Evolutionary conservation across 2,888 invertebrate species (phyloP), one percentile per base, ranked within the genome.

Genomic region (Cylloceria caligata): DNA sequence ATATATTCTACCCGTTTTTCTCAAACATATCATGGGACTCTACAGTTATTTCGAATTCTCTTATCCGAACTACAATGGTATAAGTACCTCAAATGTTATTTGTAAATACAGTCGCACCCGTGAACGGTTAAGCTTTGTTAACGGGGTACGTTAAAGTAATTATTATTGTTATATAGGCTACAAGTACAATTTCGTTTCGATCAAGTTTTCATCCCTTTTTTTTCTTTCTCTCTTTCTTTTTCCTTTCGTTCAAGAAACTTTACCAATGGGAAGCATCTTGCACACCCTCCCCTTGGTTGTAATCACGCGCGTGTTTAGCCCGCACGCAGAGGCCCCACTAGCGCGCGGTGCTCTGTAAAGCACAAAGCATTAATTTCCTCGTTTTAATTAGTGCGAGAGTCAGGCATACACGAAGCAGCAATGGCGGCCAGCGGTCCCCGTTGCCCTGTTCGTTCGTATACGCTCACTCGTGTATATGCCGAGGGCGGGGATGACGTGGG

Each of bases 301-400:
- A 52, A 69, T 65, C 57, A 60, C 19, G 65, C 64, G 64, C 30
- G 16, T 34, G 49, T 45, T 55, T 21, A 49, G 60, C 60, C 78
- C 60, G 69, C 76, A 71, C 72, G 62, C 75, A 62, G 68, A 67
- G 71, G 21, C 82, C 42, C 42, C 27, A 39, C 34, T 36, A 27
- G 47, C n/a, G 49, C 60, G 68, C 80, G 45, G 67, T 71, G 39
- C 55, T 57, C 62, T 6, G 64, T 21, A 55, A 72, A 64, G 77
- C 39, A 52, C 78, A 80, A 88, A 89, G 88, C 91, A 91, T 91
- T 92, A 92, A 92, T 92, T 92, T 92, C 91, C 92, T 90, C 89
- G 88, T 92, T 92, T 91, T 92, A 92, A 92, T 92, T 92, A 92
- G 90, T 90, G 89, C 90, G 89, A 83, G 83, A 83, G 83, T 68